Evolutionary conservation across 1,140 invertebrate genomes (phyloP).

Genomic region (Rhizoglyphus robini): DNA sequence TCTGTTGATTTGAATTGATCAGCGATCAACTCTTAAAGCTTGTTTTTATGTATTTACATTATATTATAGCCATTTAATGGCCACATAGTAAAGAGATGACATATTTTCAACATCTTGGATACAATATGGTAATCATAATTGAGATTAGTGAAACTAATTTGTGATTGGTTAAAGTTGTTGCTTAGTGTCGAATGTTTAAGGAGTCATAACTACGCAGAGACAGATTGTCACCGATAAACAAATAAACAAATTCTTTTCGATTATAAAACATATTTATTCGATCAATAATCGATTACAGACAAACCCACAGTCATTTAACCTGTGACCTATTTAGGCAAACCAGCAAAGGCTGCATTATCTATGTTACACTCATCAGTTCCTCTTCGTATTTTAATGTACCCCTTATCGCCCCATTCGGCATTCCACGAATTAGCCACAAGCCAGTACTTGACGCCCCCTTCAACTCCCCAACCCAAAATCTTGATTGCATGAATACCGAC

Average conservation of each 20-base stretch:
- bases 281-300: constrained; percentile 30
- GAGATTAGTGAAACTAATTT: not conserved
- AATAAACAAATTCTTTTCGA: not conserved
- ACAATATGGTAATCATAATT: too few species aligned
- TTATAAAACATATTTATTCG: not conserved
- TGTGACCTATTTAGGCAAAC: constrained; percentile 44
- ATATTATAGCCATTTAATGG: too few species aligned
- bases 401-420: constrained; percentile 40
- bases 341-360: constrained; percentile 59
- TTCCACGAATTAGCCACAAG: constrained; percentile 43
- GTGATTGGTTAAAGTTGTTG: not conserved
- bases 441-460: constrained; percentile 40
- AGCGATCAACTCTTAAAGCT: too few species aligned
- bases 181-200: not conserved
- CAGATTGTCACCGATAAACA: not conserved
- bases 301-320: not conserved
- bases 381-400: constrained; percentile 59
- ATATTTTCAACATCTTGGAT: too few species aligned
- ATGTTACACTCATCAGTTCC: constrained; percentile 72
- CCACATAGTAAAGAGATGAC: too few species aligned
- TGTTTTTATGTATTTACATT: too few species aligned
- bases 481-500: constrained; percentile 51
- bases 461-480: constrained; percentile 41
- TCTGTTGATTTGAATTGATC: not conserved
- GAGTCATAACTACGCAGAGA: not conserved